Conservation (phyloP, 2,113 vertebrate genomes). For the Origma solitaria region DNA sequence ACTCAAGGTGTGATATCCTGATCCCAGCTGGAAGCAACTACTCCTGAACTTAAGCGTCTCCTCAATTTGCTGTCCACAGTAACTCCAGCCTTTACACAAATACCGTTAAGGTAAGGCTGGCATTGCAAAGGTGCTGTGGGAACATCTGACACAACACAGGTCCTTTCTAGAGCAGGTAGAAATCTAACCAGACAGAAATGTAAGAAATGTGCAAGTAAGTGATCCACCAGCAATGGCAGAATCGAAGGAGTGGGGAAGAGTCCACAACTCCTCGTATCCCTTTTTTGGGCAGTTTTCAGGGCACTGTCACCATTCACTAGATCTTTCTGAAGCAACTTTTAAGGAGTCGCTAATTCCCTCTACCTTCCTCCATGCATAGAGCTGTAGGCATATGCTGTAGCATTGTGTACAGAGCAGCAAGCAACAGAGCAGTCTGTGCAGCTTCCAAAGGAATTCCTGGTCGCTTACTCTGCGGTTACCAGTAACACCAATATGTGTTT, state of each 20-base stretch:
- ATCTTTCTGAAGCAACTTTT: neutral
- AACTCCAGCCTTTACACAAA: neutral
- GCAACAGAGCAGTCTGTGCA: neutral
- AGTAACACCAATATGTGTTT: neutral
- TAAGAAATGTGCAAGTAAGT: neutral
- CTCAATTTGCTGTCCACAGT: neutral
- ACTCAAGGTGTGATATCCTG: neutral
- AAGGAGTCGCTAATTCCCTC: neutral
- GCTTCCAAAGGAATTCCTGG: neutral
- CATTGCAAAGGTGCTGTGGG: neutral
- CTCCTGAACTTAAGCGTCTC: accelerated
- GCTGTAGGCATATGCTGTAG: neutral
- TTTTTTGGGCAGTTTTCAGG: accelerated
- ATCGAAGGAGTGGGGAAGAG: neutral
- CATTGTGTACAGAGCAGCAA: neutral
- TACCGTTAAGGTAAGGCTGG: neutral
- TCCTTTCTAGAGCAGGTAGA: neutral
- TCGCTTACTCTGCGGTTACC: neutral
- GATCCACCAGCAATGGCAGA: neutral
- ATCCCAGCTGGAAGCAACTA: neutral
- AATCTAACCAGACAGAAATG: neutral
- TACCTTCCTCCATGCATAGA: neutral
- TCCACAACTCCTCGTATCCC: neutral
- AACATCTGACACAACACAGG: neutral
- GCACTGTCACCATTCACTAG: neutral